Conservation (phyloP, 2,888 invertebrate genomes). For the Cheilosia vernalis region DNA sequence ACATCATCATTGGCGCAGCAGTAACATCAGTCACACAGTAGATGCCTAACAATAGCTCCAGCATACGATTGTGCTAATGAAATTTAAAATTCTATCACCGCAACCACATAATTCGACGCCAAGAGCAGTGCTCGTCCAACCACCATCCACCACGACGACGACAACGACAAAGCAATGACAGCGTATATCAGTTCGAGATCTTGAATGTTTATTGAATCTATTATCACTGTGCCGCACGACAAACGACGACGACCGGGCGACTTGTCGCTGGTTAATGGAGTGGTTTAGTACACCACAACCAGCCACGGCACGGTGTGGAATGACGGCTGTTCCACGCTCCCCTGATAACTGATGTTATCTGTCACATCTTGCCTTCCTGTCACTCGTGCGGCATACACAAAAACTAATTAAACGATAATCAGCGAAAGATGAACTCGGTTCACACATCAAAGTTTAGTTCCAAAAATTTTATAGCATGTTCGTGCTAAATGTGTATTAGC, state of each 20-base stretch:
- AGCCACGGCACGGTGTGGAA: constrained; percentile 1
- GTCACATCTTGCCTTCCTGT: constrained; percentile 52
- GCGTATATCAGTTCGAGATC: constrained; percentile 58
- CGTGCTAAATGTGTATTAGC: constrained; percentile 16
- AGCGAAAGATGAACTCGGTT: constrained; percentile 44
- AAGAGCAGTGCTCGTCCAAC: constrained; percentile 51
- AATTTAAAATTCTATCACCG: constrained; percentile 70
- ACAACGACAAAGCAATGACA: constrained; percentile 24
- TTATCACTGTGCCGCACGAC: constrained; percentile 58
- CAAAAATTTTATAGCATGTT: constrained; percentile 8
- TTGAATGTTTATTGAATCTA: constrained; percentile 62
- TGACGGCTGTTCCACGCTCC: constrained; percentile 32
- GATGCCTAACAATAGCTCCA: constrained; percentile 39
- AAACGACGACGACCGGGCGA: constrained; percentile 42
- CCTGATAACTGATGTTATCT: constrained; percentile 41
- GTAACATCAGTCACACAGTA: constrained; percentile 27
- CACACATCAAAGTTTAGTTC: constrained; percentile 40
- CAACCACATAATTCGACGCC: constrained; percentile 30
- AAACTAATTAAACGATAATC: constrained; percentile 65
- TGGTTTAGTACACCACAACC: constrained; percentile 23
- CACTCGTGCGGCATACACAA: constrained; percentile 29
- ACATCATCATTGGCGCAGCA: constrained; percentile 14
- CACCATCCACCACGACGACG: constrained; percentile 3
- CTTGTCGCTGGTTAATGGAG: constrained; percentile 49
- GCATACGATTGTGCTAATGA: constrained; percentile 56